Evolutionary conservation across 2,797 vertebrate species (phyloP), one percentile per base, ranked within the genome.

Genomic region (Spea hammondii): DNA sequence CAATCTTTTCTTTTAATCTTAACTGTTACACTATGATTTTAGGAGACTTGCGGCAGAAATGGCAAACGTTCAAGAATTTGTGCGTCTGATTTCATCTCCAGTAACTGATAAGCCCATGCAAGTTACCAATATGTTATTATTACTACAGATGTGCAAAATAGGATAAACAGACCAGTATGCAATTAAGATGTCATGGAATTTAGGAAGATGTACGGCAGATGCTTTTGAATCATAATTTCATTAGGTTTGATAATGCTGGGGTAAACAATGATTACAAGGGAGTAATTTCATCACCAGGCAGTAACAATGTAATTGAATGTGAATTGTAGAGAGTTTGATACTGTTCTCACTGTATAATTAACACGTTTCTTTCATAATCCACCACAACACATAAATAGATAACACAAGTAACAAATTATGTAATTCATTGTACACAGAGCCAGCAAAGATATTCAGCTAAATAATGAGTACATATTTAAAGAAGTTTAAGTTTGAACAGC

Each of bases 191-290:
- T 74, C 73, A 73, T 74, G 65, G 77, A 73, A 55, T 79, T 79
- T 79, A 66, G 70, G 64, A 74, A 73, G 70, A 79, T 73, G 77
- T 79, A 72, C 70, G 72, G 64, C 77, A 79, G 60, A 79, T 72
- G 70, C 70, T 65, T 67, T 46, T 66, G 51, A 72, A 78, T 72
- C 77, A 72, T 78, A 78, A 78, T 78, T 72, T 48, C 62, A 73
- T 79, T 74, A 79, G 64, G 55, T 60, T 71, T 74, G 65, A 73
- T 70, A 65, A 79, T 59, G 77, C 71, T 68, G 77, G 77, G 71
- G 77, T 64, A 74, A 79, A 72, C 65, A 74, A 47, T 55, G 54
- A 79, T 79, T 79, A 68, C 64, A 68, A 60, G 77, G 77, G 70
- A 72, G 50, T 74, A 60, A 79, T 79, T 79, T 74, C 71, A 79